phyloP scores from a whole-genome alignment of 1,140 invertebrate species.

The Dendroctonus ponderosae region DNA sequence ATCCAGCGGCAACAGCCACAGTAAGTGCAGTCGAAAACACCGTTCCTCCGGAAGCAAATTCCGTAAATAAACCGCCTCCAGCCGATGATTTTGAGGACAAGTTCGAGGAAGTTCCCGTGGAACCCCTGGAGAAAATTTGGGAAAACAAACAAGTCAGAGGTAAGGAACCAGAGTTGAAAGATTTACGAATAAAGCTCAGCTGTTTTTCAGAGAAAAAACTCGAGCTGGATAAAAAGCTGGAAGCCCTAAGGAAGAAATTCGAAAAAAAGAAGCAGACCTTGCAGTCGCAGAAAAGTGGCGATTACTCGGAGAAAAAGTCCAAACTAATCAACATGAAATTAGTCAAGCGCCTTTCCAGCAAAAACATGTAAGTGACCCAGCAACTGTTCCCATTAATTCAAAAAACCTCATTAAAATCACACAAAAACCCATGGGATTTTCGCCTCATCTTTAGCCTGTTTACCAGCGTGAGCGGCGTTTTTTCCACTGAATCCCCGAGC shows the following conservation, averaged over 20 bases:
- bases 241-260: constrained; percentile 78
- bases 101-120: constrained; percentile 66
- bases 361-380: constrained; percentile 64
- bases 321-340: constrained; percentile 75
- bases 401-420: neutral
- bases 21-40: constrained; percentile 1
- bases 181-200: neutral
- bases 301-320: constrained; percentile 62
- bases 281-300: constrained; percentile 59
- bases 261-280: constrained; percentile 74
- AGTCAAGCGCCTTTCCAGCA: constrained; percentile 75
- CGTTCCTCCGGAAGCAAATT: constrained; percentile 38
- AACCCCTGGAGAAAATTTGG: constrained; percentile 76
- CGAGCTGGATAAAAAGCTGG: constrained; percentile 86
- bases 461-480: constrained; percentile 45
- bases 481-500: constrained; percentile 49
- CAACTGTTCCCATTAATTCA: neutral
- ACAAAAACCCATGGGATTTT: constrained; percentile 12
- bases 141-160: constrained; percentile 65
- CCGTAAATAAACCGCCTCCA: constrained; percentile 31
- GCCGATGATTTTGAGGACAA: constrained; percentile 40
- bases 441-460: constrained; percentile 20
- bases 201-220: constrained; percentile 64
- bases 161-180: neutral
- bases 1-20: neutral